Conservation (phyloP, 2,113 vertebrate genomes). For the Lepisosteus oculatus region DNA sequence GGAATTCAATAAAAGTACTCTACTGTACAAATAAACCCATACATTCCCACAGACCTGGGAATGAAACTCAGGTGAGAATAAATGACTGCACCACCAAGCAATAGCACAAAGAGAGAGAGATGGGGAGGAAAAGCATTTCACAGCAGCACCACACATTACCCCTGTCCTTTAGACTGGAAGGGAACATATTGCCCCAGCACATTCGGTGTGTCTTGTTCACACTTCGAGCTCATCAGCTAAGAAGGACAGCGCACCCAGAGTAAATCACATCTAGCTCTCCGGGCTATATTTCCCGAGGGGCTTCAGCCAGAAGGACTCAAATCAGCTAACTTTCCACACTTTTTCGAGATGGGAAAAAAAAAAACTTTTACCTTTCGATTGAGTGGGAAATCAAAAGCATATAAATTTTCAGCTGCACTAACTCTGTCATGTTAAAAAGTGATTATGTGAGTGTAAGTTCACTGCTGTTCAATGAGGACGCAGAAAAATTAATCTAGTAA, state of each 20-base stretch:
- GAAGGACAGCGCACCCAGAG: slow-evolving; percentile 55
- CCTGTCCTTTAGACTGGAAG: slow-evolving; percentile 18
- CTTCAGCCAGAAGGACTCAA: slow-evolving; percentile 53
- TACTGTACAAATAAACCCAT: slow-evolving; percentile 64
- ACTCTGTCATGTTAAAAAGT: no score
- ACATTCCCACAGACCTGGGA: slow-evolving; percentile 56
- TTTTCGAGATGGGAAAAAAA: slow-evolving; percentile 10
- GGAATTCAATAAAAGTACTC: slow-evolving; percentile 67
- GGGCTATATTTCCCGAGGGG: slow-evolving; percentile 60
- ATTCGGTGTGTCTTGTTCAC: slow-evolving; percentile 51
- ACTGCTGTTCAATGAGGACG: no score
- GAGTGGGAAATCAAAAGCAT: no score
- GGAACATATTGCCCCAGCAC: slow-evolving; percentile 21
- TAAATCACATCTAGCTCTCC: slow-evolving; percentile 61
- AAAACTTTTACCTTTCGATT: no score
- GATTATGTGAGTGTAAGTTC: no score
- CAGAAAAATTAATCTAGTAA: no score
- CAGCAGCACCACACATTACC: slow-evolving; percentile 46
- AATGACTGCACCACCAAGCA: slow-evolving; percentile 59
- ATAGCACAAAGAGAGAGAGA: slow-evolving; percentile 44
- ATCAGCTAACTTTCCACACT: slow-evolving; percentile 37
- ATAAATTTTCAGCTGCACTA: no score
- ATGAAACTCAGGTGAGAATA: slow-evolving; percentile 56
- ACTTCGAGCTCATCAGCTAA: slow-evolving; percentile 62
- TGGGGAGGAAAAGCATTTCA: slow-evolving; percentile 37